Percentiles rank a stretch among this genome's conserved stretches.
phyloP scores from a whole-genome alignment of 2,113 vertebrate genomes.

The Notiomystis cincta region DNA sequence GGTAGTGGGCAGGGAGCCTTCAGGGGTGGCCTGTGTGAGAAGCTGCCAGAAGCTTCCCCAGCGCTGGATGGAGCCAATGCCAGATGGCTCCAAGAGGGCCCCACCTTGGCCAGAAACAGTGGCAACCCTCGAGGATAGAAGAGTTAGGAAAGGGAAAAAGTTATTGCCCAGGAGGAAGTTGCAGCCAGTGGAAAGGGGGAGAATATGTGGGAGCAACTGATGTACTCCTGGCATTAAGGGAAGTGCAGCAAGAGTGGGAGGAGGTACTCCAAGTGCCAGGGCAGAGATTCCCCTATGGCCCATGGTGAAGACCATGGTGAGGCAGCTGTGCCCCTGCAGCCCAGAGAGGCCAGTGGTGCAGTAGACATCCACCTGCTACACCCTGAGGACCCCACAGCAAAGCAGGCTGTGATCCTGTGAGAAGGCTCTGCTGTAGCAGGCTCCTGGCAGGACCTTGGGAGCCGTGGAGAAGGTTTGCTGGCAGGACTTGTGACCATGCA shows the following conservation, averaged over 20 bases:
- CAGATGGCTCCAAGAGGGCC: too few relatives aligned
- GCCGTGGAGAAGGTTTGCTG: neutral
- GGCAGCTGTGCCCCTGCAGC: neutral
- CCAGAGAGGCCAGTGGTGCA: neutral
- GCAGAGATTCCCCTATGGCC: neutral
- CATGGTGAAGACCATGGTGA: neutral
- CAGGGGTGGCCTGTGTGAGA: neutral
- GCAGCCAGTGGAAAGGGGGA: neutral
- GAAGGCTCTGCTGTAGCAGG: neutral
- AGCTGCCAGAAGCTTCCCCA: neutral
- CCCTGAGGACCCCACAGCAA: neutral
- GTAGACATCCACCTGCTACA: neutral
- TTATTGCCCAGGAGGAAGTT: neutral
- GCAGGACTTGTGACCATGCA: neutral
- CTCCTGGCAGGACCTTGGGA: neutral
- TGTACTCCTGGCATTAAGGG: neutral
- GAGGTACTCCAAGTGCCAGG: neutral
- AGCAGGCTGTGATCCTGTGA: neutral
- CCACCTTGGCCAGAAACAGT: fast-evolving
- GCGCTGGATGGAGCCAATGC: fast-evolving
- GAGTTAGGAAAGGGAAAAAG: neutral
- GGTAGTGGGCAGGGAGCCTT: neutral
- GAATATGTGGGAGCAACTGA: neutral
- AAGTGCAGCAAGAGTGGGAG: neutral
- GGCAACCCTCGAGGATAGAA: neutral